Evolutionary conservation across 2,888 invertebrate species (phyloP).

Genomic region (Andrena hattorfiana): DNA sequence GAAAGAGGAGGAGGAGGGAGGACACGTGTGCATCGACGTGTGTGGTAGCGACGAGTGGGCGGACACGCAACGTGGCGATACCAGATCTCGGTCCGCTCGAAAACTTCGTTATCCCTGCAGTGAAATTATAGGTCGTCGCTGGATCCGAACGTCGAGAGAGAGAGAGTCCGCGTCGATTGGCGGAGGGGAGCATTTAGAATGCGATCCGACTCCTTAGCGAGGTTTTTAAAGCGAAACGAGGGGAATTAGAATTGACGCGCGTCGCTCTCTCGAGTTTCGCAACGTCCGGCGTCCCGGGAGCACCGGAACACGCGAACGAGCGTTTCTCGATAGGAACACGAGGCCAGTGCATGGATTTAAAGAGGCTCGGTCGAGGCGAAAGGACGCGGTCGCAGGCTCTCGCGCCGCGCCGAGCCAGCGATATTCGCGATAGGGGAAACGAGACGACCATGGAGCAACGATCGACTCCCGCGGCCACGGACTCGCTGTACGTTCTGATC

Average conservation of each 20-base stretch:
- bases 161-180: neutral
- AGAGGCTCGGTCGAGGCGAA: constrained; percentile 36
- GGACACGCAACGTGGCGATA: constrained; percentile 48
- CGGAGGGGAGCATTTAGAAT: too few species aligned
- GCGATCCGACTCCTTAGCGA: neutral
- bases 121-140: neutral
- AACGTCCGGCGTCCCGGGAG: constrained; percentile 51
- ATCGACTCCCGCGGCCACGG: neutral
- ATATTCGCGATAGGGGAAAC: constrained; percentile 15
- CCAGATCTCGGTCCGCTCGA: constrained; percentile 4
- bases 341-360: constrained; percentile 59
- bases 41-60: constrained; percentile 55
- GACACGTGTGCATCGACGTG: constrained; percentile 31
- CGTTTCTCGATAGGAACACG: constrained; percentile 31
- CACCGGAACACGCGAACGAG: constrained; percentile 39
- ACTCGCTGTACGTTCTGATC: constrained; percentile 9
- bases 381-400: neutral
- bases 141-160: neutral
- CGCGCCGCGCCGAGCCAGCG: neutral
- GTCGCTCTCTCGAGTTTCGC: constrained; percentile 49
- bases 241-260: constrained; percentile 17
- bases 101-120: neutral
- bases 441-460: constrained; percentile 4
- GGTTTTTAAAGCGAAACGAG: constrained; percentile 1
- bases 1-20: constrained; percentile 18